Evolutionary conservation across 2,888 invertebrate genomes (phyloP).

Genomic region (Thereva nobilitata): DNA sequence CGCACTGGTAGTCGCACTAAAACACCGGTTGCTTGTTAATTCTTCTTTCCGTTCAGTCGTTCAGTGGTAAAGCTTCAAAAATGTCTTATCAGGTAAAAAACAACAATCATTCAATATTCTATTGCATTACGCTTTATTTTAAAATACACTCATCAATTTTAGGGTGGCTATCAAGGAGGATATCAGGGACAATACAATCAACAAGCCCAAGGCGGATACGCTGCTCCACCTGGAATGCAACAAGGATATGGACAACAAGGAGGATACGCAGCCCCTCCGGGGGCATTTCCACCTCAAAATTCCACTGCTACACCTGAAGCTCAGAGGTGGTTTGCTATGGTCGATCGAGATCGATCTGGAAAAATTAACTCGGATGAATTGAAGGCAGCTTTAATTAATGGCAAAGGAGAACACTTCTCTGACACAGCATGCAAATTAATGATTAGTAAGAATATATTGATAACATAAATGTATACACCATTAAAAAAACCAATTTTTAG

Average conservation of each 20-base stretch:
- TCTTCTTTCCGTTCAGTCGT: too few relatives aligned
- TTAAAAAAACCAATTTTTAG: constrained; percentile 56
- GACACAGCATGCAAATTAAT: constrained; percentile 82
- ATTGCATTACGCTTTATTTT: too few relatives aligned
- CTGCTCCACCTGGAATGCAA: constrained; percentile 28
- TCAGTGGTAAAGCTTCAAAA: too few relatives aligned
- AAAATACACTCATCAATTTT: neutral
- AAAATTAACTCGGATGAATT: constrained; percentile 77
- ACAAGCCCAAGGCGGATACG: constrained; percentile 35
- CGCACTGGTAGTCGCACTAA: too few relatives aligned
- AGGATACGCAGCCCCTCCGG: constrained; percentile 53
- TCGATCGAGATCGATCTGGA: constrained; percentile 83
- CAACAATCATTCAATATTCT: too few relatives aligned
- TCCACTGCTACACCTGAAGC: constrained; percentile 71
- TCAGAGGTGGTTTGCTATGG: constrained; percentile 81
- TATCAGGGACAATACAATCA: constrained; percentile 42
- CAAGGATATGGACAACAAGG: neutral
- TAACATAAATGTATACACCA: neutral
- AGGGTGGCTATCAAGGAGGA: constrained; percentile 42
- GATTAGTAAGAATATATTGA: constrained; percentile 62
- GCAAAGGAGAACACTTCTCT: constrained; percentile 81
- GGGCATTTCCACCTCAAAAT: constrained; percentile 58
- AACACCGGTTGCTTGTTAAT: too few relatives aligned
- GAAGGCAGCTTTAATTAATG: constrained; percentile 80
- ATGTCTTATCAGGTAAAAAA: too few relatives aligned